Conservation (phyloP, 1,140 invertebrate genomes). For the Frieseomelitta varia region DNA sequence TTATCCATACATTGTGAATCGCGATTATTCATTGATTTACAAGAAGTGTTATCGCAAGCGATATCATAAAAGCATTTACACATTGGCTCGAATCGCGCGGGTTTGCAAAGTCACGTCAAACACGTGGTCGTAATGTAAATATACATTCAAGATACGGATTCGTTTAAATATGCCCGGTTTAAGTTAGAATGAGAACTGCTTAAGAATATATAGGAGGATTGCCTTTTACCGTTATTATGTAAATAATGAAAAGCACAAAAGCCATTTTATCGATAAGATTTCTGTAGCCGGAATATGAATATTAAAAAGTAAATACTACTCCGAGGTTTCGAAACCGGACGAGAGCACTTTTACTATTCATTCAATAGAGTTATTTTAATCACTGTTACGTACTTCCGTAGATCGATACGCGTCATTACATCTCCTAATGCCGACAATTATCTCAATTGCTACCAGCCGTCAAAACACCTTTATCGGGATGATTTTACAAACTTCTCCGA, state of each 20-base stretch:
- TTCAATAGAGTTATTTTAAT: background rate
- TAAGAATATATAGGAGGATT: background rate
- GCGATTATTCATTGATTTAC: constrained; percentile 36
- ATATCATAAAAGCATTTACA: constrained; percentile 20
- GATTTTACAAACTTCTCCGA: background rate
- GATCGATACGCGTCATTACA: background rate
- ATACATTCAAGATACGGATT: background rate
- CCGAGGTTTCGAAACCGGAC: background rate
- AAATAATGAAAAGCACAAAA: background rate
- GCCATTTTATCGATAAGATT: background rate
- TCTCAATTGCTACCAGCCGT: background rate
- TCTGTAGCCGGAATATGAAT: too few relatives aligned
- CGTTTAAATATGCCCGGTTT: background rate
- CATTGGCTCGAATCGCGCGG: background rate
- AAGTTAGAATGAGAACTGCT: background rate
- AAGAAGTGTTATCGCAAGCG: constrained; percentile 19
- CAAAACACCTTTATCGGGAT: background rate
- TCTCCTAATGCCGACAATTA: background rate
- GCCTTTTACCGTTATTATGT: background rate
- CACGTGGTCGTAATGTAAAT: constrained; percentile 7
- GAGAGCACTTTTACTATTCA: background rate
- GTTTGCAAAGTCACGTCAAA: background rate
- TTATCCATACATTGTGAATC: background rate
- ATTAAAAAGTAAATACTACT: background rate
- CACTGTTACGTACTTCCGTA: background rate